These are phyloP conservation scores for Macroramphosus scolopax DNA, from an alignment of 2,797 vertebrate species.

Conservation along the genomic window DNA sequence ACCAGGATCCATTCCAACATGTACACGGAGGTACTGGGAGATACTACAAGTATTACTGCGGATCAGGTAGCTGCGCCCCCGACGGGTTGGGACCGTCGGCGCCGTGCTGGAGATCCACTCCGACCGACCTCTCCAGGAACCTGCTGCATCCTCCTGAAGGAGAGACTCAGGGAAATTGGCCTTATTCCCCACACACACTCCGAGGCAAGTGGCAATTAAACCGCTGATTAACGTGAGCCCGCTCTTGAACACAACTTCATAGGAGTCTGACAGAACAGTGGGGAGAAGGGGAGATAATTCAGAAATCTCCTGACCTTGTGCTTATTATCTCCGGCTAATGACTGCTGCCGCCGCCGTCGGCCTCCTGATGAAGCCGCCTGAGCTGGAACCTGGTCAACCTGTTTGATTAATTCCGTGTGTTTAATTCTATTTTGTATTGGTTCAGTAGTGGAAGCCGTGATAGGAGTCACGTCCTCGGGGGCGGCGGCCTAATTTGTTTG, in stretches of 20 bases:
- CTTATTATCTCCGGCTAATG: conserved; percentile 77
- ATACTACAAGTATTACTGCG: too few species aligned
- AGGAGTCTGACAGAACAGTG: conserved; percentile 66
- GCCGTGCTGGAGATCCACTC: conserved; percentile 19
- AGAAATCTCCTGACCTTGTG: conserved; percentile 75
- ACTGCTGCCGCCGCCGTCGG: conserved; percentile 55
- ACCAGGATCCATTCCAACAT: too few species aligned
- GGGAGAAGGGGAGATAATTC: conserved; percentile 72
- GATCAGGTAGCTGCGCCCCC: too few species aligned
- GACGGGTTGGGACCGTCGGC: too few species aligned
- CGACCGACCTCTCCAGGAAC: conserved; percentile 54
- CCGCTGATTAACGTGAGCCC: conserved; percentile 75
- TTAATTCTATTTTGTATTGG: conserved; percentile 18
- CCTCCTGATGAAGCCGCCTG: conserved; percentile 52
- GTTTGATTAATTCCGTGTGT: conserved; percentile 37
- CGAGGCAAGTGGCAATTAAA: conserved; percentile 79
- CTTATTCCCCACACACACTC: conserved; percentile 74
- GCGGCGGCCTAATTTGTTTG: conserved; percentile 60
- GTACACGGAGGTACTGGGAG: too few species aligned
- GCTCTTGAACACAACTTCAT: conserved; percentile 74
- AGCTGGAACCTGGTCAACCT: conserved; percentile 59
- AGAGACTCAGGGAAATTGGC: conserved; percentile 69
- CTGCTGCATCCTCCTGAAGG: conserved; percentile 68
- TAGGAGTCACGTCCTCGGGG: conserved; percentile 38
- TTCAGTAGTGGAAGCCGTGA: conserved; percentile 17